These are phyloP conservation scores for Redunca redunca DNA, from an alignment of 2,113 vertebrate species.

Conservation along the genomic window DNA sequence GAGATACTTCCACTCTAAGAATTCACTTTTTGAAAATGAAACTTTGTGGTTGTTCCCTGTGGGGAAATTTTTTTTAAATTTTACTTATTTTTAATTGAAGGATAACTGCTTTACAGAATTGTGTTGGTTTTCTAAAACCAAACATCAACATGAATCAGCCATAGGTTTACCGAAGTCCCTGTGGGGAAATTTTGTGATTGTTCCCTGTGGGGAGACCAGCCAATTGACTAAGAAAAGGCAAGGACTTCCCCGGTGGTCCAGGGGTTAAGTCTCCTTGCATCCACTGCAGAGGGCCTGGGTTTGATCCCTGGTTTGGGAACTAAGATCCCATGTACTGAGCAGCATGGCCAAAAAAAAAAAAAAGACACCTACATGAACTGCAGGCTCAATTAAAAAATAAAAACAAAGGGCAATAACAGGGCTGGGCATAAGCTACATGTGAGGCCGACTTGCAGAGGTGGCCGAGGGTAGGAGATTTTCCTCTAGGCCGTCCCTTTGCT, in stretches of 20 bases:
- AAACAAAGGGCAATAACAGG: background rate
- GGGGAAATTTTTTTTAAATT: background rate
- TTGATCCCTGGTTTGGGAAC: background rate
- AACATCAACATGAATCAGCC: background rate
- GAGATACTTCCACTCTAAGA: conserved; percentile 40
- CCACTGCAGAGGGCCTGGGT: background rate
- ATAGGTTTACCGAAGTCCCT: background rate
- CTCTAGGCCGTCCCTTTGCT: background rate
- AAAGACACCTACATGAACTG: background rate
- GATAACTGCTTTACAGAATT: background rate
- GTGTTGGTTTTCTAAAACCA: background rate
- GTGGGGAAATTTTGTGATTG: background rate
- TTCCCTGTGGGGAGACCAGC: background rate
- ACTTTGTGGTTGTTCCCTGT: background rate
- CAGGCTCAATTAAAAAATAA: background rate
- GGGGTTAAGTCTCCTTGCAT: background rate
- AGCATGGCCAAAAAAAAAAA: background rate
- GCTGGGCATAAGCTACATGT: background rate
- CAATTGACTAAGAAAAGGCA: background rate
- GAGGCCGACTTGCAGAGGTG: background rate
- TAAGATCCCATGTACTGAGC: background rate
- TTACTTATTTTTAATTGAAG: background rate
- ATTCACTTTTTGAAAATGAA: conserved; percentile 46
- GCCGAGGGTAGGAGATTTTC: background rate
- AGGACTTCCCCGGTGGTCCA: background rate